Evolutionary conservation across 2,888 invertebrate species (phyloP), one percentile per base, ranked within the genome.

Genomic region (Conchocele bisecta): DNA sequence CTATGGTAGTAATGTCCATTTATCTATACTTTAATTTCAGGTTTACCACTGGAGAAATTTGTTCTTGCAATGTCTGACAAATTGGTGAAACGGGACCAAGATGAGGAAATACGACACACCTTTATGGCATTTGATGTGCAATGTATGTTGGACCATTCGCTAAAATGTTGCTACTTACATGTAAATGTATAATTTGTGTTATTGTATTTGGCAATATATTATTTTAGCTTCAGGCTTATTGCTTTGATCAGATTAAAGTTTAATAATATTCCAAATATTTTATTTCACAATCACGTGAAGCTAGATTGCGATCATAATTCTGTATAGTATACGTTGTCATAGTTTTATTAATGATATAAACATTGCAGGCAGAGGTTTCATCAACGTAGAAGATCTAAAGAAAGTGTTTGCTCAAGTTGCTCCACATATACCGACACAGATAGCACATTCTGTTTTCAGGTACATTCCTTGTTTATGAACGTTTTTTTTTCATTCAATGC

Each of bases 41-140:
- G 81, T 22, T 42, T 87, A 44, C 61, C 42, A n/a, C 56, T 83
- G 29, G 81, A 82, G 22, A 59, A 79, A 44, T 89, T 88, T 67
- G 29, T 83, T 9, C 66, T 68, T 4, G 82, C 84, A 20, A 86
- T 90, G 86, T 63, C 72, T 20, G 79, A 82, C 22, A 89, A 87
- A 72, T 57, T 88, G 63, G 67, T 64, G 3, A 80, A 70, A 48
- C 70, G 67, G 26, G 88, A 89, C 72, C 82, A 85, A 59, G 88
- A 89, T 81, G 88, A 89, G 17, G 83, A 87, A 39, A 89, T 89
- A 1, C 73, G 90, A 59, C 87, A 86, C 56, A 86, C 86, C 15
- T 90, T 90, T 67, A 82, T 89, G 79, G 86, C 88, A 4, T 88
- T 89, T 81, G 90, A 90, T 70, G 74, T 75, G 28, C 83, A 85